These are phyloP conservation scores for Notodonta ziczac DNA, from an alignment of 2,888 invertebrate genomes.

Conservation along the genomic window DNA sequence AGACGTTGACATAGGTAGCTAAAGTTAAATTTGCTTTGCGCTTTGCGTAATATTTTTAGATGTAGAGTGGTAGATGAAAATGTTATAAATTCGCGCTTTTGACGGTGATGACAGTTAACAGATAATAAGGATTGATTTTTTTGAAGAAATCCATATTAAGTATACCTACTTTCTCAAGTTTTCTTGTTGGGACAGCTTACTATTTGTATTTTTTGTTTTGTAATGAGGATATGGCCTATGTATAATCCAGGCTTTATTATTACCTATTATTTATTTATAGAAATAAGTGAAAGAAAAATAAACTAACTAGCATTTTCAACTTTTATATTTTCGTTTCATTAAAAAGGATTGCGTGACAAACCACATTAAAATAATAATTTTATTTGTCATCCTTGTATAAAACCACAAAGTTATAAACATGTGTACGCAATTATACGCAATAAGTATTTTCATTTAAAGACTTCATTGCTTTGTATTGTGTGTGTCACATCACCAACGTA, in stretches of 20 bases:
- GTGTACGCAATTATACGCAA: slow-evolving; percentile 23
- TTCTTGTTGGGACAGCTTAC: not conserved
- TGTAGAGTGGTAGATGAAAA: slow-evolving; percentile 15
- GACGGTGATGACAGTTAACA: not conserved
- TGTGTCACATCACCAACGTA: slow-evolving; percentile 24
- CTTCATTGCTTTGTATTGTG: slow-evolving; percentile 23
- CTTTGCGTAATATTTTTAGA: slow-evolving; percentile 29
- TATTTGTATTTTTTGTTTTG: not conserved
- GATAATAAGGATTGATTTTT: not conserved
- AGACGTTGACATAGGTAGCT: slow-evolving; percentile 71
- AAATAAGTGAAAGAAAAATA: not conserved
- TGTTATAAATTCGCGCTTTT: slow-evolving; percentile 13
- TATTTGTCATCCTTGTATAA: slow-evolving; percentile 21
- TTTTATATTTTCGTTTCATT: not conserved
- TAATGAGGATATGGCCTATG: no score
- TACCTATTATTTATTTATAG: no score
- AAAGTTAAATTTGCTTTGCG: slow-evolving; percentile 49
- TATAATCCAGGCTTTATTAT: no score
- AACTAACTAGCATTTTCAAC: not conserved
- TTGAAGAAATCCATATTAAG: not conserved
- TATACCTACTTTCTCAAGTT: not conserved
- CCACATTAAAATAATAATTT: slow-evolving; percentile 15
- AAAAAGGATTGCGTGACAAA: slow-evolving; percentile 23
- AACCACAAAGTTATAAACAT: slow-evolving; percentile 11
- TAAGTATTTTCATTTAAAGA: slow-evolving; percentile 23